Evolutionary conservation across 1,140 invertebrate genomes (phyloP).

Genomic region (Steinernema feltiae): DNA sequence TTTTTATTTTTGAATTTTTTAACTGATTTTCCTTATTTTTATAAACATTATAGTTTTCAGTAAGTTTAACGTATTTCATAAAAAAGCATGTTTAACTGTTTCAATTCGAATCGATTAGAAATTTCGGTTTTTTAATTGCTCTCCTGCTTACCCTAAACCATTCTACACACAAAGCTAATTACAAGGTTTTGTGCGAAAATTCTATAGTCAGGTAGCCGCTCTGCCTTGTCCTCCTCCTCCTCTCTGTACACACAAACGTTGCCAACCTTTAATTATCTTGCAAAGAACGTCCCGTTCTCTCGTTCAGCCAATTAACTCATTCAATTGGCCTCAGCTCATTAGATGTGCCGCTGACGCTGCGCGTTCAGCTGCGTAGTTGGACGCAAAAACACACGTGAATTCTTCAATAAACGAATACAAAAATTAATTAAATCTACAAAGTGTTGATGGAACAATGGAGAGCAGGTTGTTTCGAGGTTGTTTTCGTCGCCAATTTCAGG

Average conservation of each 20-base stretch:
- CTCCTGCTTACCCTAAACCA: too few relatives aligned
- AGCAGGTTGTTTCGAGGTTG: too few relatives aligned
- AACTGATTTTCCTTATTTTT: too few relatives aligned
- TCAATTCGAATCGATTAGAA: too few relatives aligned
- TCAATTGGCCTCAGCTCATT: constrained; percentile 8
- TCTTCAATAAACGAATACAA: background rate
- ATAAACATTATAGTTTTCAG: too few relatives aligned
- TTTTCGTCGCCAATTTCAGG: too few relatives aligned
- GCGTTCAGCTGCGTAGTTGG: background rate
- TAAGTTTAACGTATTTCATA: too few relatives aligned
- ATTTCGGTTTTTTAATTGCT: too few relatives aligned
- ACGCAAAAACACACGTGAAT: background rate
- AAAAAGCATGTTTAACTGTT: too few relatives aligned
- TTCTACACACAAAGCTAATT: background rate
- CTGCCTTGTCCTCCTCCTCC: too few relatives aligned
- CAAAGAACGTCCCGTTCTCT: background rate
- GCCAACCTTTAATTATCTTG: constrained; percentile 2
- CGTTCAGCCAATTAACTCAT: constrained; percentile 11
- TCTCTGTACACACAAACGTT: background rate
- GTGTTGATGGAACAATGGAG: background rate
- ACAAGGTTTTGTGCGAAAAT: constrained; percentile 14
- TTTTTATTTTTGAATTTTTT: too few relatives aligned
- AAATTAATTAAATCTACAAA: background rate
- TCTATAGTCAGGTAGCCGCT: constrained; percentile 16
- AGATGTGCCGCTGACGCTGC: background rate